A percentile compares a stretch with the other conserved stretches of the same genome.
These are phyloP conservation scores for Cottoperca gobio DNA, from an alignment of 2,797 vertebrate genomes.

Conservation along the genomic window DNA sequence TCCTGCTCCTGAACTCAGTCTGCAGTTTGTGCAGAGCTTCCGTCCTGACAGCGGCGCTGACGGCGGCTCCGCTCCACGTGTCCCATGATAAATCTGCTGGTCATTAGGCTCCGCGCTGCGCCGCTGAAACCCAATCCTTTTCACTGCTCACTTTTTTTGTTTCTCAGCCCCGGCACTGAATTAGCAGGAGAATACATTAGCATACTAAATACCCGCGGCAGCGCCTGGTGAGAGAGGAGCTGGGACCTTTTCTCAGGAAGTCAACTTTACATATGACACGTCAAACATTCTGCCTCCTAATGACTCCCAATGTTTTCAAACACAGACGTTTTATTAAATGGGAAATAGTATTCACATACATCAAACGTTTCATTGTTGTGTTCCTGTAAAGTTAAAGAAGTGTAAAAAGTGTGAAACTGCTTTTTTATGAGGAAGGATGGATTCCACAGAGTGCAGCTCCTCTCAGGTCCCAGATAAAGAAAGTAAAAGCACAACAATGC, in stretches of 20 bases:
- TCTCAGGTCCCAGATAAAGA: conserved; percentile 39
- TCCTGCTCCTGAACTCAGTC: no score
- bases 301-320: no score
- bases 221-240: conserved; percentile 42
- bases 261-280: no score
- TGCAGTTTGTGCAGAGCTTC: conserved; percentile 7
- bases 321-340: no score
- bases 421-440: conserved; percentile 23
- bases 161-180: conserved; percentile 67
- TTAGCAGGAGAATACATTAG: conserved; percentile 80
- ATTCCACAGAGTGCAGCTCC: not conserved
- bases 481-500: conserved; percentile 42
- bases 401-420: not conserved
- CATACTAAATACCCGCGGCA: conserved; percentile 72
- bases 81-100: conserved; percentile 73
- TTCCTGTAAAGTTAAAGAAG: not conserved
- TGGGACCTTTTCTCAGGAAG: conserved; percentile 52
- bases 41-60: conserved; percentile 11
- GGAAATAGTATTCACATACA: no score
- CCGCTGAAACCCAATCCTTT: conserved; percentile 67
- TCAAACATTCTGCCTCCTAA: not conserved
- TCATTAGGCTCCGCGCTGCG: conserved; percentile 60
- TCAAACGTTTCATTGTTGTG: not conserved
- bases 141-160: conserved; percentile 72
- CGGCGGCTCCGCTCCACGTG: conserved; percentile 56